A percentile compares a stretch with the other conserved stretches of the same genome.
Evolutionary conservation across 2,113 vertebrate species (phyloP).

Genomic region (Gallinago paraguaiae): DNA sequence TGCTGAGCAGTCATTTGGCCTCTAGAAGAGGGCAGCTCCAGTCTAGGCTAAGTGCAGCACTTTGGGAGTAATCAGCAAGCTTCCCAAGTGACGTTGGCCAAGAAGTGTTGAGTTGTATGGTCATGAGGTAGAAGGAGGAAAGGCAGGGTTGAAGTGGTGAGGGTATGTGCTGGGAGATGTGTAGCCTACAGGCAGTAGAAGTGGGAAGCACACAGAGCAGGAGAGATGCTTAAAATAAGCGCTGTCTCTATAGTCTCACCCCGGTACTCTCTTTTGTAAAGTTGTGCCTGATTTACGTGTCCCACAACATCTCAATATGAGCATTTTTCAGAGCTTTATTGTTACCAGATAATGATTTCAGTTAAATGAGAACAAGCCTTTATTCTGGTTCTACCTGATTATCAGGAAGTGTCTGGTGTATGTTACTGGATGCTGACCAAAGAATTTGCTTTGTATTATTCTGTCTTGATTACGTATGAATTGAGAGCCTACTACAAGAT

Average conservation of each 20-base stretch:
- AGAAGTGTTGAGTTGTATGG: neutral
- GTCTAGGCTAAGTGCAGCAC: neutral
- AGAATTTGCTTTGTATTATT: neutral
- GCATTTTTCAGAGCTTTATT: neutral
- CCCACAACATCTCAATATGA: neutral
- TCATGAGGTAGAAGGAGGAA: neutral
- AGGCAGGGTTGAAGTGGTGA: neutral
- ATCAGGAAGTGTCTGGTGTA: neutral
- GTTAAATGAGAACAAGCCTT: neutral
- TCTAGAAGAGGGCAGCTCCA: neutral
- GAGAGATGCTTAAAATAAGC: neutral
- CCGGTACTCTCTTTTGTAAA: neutral
- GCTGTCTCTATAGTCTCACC: neutral
- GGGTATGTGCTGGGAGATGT: neutral
- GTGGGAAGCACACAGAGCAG: neutral
- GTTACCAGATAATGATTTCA: neutral
- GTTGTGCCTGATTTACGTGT: neutral
- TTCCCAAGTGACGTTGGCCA: neutral
- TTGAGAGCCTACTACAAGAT: neutral
- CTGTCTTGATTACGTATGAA: neutral
- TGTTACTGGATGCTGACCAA: neutral
- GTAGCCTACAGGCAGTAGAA: neutral
- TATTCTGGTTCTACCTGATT: neutral
- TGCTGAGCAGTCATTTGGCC: neutral
- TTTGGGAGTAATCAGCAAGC: neutral